A percentile compares a stretch with the other conserved stretches of the same genome.
phyloP scores from a whole-genome alignment of 2,888 invertebrate species.

The Antheraea yamamai region DNA sequence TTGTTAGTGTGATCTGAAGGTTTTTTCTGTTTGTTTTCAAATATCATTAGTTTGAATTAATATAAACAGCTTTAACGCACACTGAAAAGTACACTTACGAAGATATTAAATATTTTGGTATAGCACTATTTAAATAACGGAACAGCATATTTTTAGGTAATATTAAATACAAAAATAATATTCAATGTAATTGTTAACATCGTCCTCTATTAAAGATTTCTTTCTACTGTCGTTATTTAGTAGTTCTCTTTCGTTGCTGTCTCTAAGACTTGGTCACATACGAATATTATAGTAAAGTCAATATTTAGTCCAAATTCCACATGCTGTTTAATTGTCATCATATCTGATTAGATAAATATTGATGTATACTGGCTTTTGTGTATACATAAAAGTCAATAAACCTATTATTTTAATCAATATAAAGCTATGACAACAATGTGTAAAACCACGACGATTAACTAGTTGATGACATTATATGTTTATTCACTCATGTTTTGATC shows the following conservation, averaged over 20 bases:
- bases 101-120: conserved; percentile 67
- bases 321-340: too few species aligned
- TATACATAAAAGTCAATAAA: too few species aligned
- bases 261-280: not conserved
- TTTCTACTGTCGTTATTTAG: not conserved
- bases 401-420: not conserved
- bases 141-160: conserved; percentile 73
- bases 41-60: conserved; percentile 21
- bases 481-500: not conserved
- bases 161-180: conserved; percentile 32
- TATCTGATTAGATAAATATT: not conserved
- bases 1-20: conserved; percentile 81
- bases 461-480: not conserved
- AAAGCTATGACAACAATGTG: not conserved
- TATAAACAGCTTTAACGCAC: conserved; percentile 64
- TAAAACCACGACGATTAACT: not conserved
- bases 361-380: too few species aligned
- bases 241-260: not conserved
- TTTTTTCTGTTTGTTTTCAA: conserved; percentile 24
- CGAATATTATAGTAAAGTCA: not conserved
- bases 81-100: conserved; percentile 60
- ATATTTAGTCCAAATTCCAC: not conserved
- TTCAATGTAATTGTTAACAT: conserved; percentile 7
- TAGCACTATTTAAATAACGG: conserved; percentile 66
- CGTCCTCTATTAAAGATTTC: not conserved